Base-by-base conservation (phyloP, 2,113 vertebrate species). In the Bos javanicus region DNA sequence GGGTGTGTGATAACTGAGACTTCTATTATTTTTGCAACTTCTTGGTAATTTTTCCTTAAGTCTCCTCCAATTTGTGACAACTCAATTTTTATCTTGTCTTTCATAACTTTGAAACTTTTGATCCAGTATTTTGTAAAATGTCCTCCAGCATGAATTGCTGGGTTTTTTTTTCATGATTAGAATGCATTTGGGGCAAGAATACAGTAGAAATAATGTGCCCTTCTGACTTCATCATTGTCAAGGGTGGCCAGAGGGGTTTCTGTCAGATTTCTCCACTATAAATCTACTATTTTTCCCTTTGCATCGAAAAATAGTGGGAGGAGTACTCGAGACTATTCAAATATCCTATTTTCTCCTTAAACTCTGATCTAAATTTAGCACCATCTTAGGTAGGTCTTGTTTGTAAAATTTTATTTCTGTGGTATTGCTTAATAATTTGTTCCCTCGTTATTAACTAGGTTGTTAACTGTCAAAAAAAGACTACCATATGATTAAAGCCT, bases 341-440 rank as follows among this genome's bases (percentile, higher is more conserved):
- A 71, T 39, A 86, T 54, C 62, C 33, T 54, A 46, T 11, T n/a
- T 92, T 93, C 36, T 91, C 36, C 87, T 93, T 59, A 80, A 97
- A 94, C 13, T 57, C 5, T 95, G 16, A 96, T 30, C 64, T 80
- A 93, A 96, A 84, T 87, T 86, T 60, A 90, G 43, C 82, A 93
- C 43, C 16, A 94, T 10, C n/a, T 23, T 50, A 50, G 52, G 19
- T 25, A 16, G 11, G 28, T 85, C n/a, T 54, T 54, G 19, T 57
- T 13, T 59, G 7, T 30, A 91, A 85, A 25, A 83, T 46, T 78
- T 91, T 78, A 90, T 78, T 88, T 83, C 52, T 60, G 36, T 78
- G 46, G 12, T 39, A 80, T 57, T 91, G 25, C 80, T 48, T 88
- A 86, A 43, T n/a, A 67, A 60, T 87, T n/a, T 84, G 64, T 48